Evolutionary conservation across 2,797 vertebrate genomes (phyloP).

Genomic region (Manis javanica): DNA sequence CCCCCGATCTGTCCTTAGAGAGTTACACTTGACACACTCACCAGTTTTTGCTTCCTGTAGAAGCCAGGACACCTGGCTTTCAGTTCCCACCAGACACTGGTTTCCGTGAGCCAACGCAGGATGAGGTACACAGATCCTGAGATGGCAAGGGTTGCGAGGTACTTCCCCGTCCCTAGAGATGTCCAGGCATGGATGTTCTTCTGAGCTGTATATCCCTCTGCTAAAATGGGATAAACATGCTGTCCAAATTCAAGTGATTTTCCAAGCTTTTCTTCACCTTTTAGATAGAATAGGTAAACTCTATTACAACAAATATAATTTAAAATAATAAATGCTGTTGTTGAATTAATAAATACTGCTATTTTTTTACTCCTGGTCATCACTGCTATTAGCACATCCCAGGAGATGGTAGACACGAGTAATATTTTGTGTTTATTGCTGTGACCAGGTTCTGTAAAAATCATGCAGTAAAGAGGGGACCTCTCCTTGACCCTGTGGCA

Average conservation of each 20-base stretch:
- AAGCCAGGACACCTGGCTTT: constrained; percentile 85
- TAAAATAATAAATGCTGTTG: neutral
- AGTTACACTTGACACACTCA: constrained; percentile 77
- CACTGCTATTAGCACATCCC: neutral
- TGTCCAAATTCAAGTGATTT: neutral
- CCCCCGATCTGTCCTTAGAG: neutral
- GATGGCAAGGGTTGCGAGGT: constrained; percentile 90
- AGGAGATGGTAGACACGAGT: neutral
- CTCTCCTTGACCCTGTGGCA: neutral
- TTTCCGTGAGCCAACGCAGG: constrained; percentile 94
- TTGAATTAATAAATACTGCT: no score
- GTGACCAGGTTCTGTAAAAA: neutral
- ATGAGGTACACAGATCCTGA: constrained; percentile 90
- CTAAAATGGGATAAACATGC: neutral
- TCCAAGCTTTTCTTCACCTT: constrained; percentile 88
- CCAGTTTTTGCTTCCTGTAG: constrained; percentile 88
- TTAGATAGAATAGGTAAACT: constrained; percentile 79
- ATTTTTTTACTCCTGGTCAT: no score
- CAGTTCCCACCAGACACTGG: constrained; percentile 89
- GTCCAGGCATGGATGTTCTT: constrained; percentile 94
- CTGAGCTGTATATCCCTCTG: constrained; percentile 77
- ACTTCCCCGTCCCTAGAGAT: constrained; percentile 92
- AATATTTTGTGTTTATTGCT: neutral
- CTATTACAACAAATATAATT: neutral
- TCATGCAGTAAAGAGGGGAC: neutral